phyloP scores from a whole-genome alignment of 1,140 invertebrate species.

The Campoletis sonorensis region DNA sequence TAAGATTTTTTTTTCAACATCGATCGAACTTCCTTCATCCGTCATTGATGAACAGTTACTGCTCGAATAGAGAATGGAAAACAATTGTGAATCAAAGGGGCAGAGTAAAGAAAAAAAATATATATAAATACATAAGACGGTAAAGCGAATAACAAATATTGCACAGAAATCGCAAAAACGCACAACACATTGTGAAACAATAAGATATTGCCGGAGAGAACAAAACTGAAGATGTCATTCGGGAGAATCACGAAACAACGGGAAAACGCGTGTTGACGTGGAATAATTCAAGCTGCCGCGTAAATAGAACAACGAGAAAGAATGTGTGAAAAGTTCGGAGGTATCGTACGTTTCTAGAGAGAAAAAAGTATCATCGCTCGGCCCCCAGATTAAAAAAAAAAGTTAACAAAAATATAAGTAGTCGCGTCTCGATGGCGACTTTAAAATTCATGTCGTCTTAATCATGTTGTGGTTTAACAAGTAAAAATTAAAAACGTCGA shows the following conservation, averaged over 20 bases:
- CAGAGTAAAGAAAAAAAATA: constrained; percentile 44
- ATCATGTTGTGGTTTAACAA: constrained; percentile 26
- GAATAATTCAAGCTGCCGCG: neutral
- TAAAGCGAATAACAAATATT: constrained; percentile 7
- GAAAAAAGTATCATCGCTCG: constrained; percentile 29
- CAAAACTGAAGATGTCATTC: neutral
- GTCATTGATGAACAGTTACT: constrained; percentile 40
- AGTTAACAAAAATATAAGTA: constrained; percentile 22
- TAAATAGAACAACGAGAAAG: neutral
- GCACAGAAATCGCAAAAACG: constrained; percentile 26
- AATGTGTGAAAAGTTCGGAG: neutral
- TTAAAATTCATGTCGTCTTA: constrained; percentile 1
- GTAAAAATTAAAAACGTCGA: constrained; percentile 33
- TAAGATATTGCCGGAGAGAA: neutral
- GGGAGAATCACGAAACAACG: neutral
- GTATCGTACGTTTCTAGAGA: neutral
- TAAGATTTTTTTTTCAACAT: constrained; percentile 45
- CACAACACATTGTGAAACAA: constrained; percentile 1
- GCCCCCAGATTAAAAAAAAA: constrained; percentile 19
- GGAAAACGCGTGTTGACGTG: neutral
- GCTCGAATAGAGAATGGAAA: constrained; percentile 47
- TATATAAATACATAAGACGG: neutral
- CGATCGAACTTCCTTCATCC: constrained; percentile 27
- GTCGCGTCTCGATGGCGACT: constrained; percentile 1
- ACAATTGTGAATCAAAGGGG: constrained; percentile 40